Evolutionary conservation across 2,888 invertebrate genomes (phyloP), one percentile per base, ranked within the genome.

Genomic region (Apotomis capreana): DNA sequence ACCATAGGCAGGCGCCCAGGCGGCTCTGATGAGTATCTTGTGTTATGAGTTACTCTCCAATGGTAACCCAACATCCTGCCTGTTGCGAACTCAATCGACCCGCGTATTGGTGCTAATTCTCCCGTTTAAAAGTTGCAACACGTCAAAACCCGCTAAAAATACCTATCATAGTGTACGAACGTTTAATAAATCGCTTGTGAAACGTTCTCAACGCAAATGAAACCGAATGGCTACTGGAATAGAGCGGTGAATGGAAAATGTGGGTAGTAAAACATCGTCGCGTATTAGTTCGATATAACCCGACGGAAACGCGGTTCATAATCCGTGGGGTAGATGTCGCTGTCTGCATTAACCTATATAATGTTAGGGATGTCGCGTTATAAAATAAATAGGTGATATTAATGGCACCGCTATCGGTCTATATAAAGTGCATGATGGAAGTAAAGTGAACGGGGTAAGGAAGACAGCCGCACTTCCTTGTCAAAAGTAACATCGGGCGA

Each of bases 331-430:
- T 86, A 91, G 91, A 91, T 91, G 91, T 85, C 90, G 89, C 85
- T 89, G 83, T 80, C 75, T 81, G 84, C 82, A 85, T 84, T 88
- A 89, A 90, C 88, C 89, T 87, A 87, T 77, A 87, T 87, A 78
- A 78, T 54, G 15, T 15, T 70, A 70, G 70, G 65, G 70, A 49
- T 70, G 60, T 40, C 63, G 15, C 52, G 5, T 37, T 9, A n/a
- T 60, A n/a, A 78, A 57, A 57, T 55, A 61, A 36, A 49, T 3
- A 26, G 13, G 5, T 6, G 3, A 40, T 40, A 26, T 26, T 26
- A 26, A 26, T 26, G 26, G 26, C 26, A 26, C 2, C 1, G 26
- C 26, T 26, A 26, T 26, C 26, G 26, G 26, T 26, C 26, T 26
- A 26, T 26, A 26, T 26, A 2, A 26, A 26, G 26, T 26, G 1